Evolutionary conservation across 1,140 invertebrate species (phyloP), one percentile per base, ranked within the genome.

Genomic region (Drosophila virilis): DNA sequence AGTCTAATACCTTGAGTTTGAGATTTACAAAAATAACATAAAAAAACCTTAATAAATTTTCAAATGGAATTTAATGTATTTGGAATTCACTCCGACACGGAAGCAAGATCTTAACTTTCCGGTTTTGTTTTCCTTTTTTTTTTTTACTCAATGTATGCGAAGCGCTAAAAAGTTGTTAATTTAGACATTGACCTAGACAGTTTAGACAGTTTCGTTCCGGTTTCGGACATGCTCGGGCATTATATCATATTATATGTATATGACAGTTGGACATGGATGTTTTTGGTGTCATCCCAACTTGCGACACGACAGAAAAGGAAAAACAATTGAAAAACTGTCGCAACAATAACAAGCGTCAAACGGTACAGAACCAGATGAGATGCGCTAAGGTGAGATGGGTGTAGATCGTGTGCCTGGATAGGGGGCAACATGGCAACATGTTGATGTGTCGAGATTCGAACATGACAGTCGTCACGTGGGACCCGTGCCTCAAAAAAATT

Each of bases 351-450:
- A 55, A 40, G 52, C 67, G 81, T 84, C 81, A 70, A 61, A 60
- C 65, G 66, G 65, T 37, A 76, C 57, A 52, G 58, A 74, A 74
- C 66, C 42, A 77, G 74, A 80, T 88, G 43, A 2, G 15, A 22
- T 28, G 17, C 8, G 8, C 10, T 22, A 3, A 9, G 5, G 0
- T 10, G 46, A 17, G 43, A 45, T 22, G 22, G 22, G 22, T 28
- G 48, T 13, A 8, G 51, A 54, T 54, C 51, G 28, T 58, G 43
- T 42, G 32, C 37, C 8, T 13, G 40, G 33, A 17, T 12, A 22
- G 12, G 15, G 52, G 40, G 9, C 8, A 9, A 17, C 17, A 17
- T 9, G 35, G 10, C 55, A 51, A 35, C 45, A 68, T 70, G 58
- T 51, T 70, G 67, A 52, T 61, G 35, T 52, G 35, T 50, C 59